Base-by-base conservation (phyloP, 2,888 invertebrate species). In the Cinara cedri region DNA sequence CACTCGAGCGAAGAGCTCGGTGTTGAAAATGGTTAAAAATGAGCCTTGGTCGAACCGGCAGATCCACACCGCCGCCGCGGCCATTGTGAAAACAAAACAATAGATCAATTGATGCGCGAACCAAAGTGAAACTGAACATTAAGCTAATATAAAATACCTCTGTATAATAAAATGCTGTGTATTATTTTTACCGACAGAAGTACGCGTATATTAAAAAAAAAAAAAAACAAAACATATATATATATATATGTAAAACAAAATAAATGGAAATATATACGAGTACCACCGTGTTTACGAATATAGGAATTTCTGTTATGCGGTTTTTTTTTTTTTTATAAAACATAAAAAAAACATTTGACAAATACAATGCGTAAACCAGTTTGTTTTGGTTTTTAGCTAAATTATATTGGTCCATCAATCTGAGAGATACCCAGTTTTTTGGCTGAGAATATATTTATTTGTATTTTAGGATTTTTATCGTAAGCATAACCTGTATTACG, bases 1-100 rank as follows among this genome's bases (percentile, higher is more conserved):
- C 75, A 75, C 75, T 75, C 75, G 75, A 75, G 75, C 34, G 34
- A 75, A 75, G 75, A 75, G 55, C 21, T 66, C 65, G 44, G 65
- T 14, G 65, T 66, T 26, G 55, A 55, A 75, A 75, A 75, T 75
- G 65, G n/a, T 75, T 65, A 54, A 65, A 75, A 75, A 66, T 24
- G 65, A 66, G 54, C 75, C 54, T 75, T 55, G 75, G 65, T 55
- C 65, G 6, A n/a, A 6, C 34, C 34, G 44, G 65, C 75, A 66
- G 65, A 66, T 66, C 75, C 55, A 46, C 51, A 21, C 49, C 46
- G 42, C 57, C 19, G 44, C 49, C 46, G 42, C 57, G 19, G 44
- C 75, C 75, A 75, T 75, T 75, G 75, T 74, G 65, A 65, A 75
- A 65, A 75, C 75, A 75, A 75, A 65, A 75, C 75, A 75, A 75